Evolutionary conservation across 2,797 vertebrate genomes (phyloP).

Genomic region (Siniperca obscura): DNA sequence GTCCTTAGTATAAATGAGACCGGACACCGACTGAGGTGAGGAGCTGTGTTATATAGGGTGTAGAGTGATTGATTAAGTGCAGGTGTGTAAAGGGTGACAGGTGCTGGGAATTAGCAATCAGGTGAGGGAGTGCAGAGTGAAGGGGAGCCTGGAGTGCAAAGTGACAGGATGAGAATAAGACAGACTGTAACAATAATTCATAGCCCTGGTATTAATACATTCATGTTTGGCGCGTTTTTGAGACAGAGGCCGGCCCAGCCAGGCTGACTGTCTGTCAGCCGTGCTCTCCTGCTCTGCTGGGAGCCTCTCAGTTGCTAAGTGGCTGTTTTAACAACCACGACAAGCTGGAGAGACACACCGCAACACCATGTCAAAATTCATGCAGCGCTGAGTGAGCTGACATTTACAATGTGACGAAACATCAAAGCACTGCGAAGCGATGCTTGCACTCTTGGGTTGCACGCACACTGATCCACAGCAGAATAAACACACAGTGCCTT

Average conservation of each 20-base stretch:
- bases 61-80: too few relatives aligned
- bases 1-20: too few relatives aligned
- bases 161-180: too few relatives aligned
- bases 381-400: slow-evolving; percentile 44
- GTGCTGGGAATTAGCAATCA: too few relatives aligned
- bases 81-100: too few relatives aligned
- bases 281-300: slow-evolving; percentile 34
- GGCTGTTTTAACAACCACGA: slow-evolving; percentile 63
- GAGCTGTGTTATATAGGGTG: too few relatives aligned
- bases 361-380: slow-evolving; percentile 51
- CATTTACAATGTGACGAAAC: slow-evolving; percentile 55
- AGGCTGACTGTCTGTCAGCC: slow-evolving; percentile 21
- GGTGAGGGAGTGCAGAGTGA: too few relatives aligned
- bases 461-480: slow-evolving; percentile 7
- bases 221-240: slow-evolving; percentile 42
- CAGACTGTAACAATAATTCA: too few relatives aligned
- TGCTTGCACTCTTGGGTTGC: neutral
- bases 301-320: slow-evolving; percentile 53
- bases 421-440: slow-evolving; percentile 31
- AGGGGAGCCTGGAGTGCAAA: too few relatives aligned
- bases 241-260: neutral
- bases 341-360: slow-evolving; percentile 34
- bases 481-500: neutral
- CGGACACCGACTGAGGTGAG: too few relatives aligned
- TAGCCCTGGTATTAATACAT: slow-evolving; percentile 30